Evolutionary conservation across 2,888 invertebrate genomes (phyloP), one percentile per base, ranked within the genome.

Genomic region (Hoplodrina ambigua): DNA sequence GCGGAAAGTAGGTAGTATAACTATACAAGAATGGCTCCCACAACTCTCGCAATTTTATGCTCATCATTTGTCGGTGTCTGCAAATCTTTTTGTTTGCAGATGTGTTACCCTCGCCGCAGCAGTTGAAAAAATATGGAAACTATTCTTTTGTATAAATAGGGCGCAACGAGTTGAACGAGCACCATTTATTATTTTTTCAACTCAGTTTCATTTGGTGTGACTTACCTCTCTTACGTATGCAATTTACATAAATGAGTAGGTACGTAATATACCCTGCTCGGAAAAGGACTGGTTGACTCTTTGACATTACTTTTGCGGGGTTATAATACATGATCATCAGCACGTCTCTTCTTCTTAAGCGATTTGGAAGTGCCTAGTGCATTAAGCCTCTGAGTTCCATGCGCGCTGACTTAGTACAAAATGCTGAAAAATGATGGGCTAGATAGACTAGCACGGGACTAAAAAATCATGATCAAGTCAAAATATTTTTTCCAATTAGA

Each of bases 41-140:
- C 33, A 30, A 25, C 30, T 70, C 37, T 59, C 19, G 11, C 50
- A 66, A n/a, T 30, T 75, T 59, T 33, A 44, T 37, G 25, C 33
- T 58, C 11, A 44, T 58, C 54, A 58, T 58, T 57, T 58, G 41
- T 61, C 20, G 13, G 25, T 58, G 33, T 54, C 61, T 44, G 57
- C n/a, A 58, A 62, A 70, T 54, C 25, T 69, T 75, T 60, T 41
- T 53, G 49, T 33, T 2, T 55, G 41, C 33, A 70, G 11, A 58
- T 50, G 44, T 69, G 41, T 62, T 58, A 33, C 58, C 56, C n/a
- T 41, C 41, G 10, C 50, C 41, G 50, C 17, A 20, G 13, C 69
- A 46, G 30, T 58, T 46, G 17, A 63, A 52, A 74, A 76, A 70
- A 44, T 46, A 46, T 59, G 11, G 11, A 49, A 59, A 59, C 77